Evolutionary conservation across 1,140 invertebrate species (phyloP), one percentile per base, ranked within the genome.

Genomic region (Diorhabda elongata): DNA sequence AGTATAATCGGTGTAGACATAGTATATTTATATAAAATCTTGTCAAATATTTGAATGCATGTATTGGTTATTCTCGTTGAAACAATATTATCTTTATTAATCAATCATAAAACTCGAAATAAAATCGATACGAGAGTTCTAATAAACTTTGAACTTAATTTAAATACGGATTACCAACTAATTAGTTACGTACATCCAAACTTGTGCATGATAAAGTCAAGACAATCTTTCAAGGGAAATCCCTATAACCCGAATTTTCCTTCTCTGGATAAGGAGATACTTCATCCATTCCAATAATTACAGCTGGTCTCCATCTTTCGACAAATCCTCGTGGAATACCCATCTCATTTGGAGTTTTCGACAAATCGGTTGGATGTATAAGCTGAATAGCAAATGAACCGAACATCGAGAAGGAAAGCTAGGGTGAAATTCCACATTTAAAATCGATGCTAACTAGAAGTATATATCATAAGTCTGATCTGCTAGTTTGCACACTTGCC

Each of bases 331-430:
- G 47, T 52, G 47, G 47, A 52, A 52, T 52, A 52, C 47, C 47
- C 47, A 52, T 6, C 47, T 52, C 47, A 52, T 52, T 52, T 52
- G n/a, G 47, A 52, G 47, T 52, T 52, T 52, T 52, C 47, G 47
- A n/a, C 47, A 52, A 52, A 6, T 52, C 47, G 6, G 47, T 8
- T n/a, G 47, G 47, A 52, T 52, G 47, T 52, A 52, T n/a, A 52
- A 52, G 47, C n/a, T 52, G 47, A 52, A 52, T 52, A 52, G 47
- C n/a, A 52, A 52, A 52, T 52, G 47, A 52, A 52, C 47, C 47
- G 47, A 52, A 52, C n/a, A 52, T 52, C n/a, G 47, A 52, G 47
- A n/a, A 52, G 47, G 3, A 52, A 52, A 52, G n/a, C 47, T 52
- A n/a, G 47, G 47, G 47, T 52, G 47, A 52, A 52, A 52, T n/a